Evolutionary conservation across 2,797 vertebrate species (phyloP), one percentile per base, ranked within the genome.

Genomic region (Lepilemur septentrionalis): DNA sequence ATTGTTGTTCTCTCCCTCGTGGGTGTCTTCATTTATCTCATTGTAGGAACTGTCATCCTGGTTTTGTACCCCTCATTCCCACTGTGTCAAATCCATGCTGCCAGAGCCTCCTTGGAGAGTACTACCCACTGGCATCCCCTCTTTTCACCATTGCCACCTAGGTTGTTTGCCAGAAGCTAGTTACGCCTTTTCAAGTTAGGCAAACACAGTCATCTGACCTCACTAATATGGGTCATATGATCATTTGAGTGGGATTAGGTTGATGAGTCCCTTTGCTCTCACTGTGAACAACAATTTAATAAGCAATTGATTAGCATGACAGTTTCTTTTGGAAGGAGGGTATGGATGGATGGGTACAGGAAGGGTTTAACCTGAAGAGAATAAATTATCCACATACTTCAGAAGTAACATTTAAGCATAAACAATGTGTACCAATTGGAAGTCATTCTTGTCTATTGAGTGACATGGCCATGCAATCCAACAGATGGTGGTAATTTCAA

Each of bases 11-110:
- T 46, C 28, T 86, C 95, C 63, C 14, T 95, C 4, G 75, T 94
- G 80, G 88, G 95, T 79, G 95, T 97, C 95, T 96, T 93, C 69
- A 38, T 95, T 94, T 83, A 93, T 91, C 84, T 97, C 93, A 59
- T 92, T 76, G 84, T 95, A 93, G 55, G 30, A 91, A 85, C 81
- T 65, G 89, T 10, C 95, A 70, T 8, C 91, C 81, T 91, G 88
- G 52, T 96, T 97, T 93, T 95, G 69, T 94, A 94, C 76, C 48
- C 1, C 23, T 81, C 38, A 59, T 23, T 43, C 89, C 91, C 93
- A 50, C 93, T 46, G 65, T 96, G 94, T 80, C 91, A 70, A 32
- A 22, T 0, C 76, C 38, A 72, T n/a, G 76, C 73, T 97, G 43
- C 92, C 91, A 89, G 52, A 32, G 78, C 88, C 89, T 94, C 95